These are phyloP conservation scores for Ceramica pisi DNA, from an alignment of 2,888 invertebrate species.

Conservation along the genomic window DNA sequence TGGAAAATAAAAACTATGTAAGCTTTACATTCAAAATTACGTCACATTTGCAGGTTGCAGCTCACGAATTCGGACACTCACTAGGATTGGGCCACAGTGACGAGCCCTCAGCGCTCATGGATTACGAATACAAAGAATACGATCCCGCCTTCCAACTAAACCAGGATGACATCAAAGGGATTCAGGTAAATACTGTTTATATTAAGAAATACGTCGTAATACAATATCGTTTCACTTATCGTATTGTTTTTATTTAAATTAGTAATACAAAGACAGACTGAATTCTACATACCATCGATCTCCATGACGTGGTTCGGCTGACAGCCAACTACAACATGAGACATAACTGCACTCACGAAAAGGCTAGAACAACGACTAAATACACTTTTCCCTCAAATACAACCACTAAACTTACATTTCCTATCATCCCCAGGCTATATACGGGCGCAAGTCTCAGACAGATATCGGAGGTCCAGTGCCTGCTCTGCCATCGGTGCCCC, in stretches of 20 bases:
- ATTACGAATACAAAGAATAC: slow-evolving; percentile 98
- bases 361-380: background rate
- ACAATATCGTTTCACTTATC: background rate
- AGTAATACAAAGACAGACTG: too few relatives aligned
- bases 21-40: slow-evolving; percentile 5
- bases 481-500: slow-evolving; percentile 76
- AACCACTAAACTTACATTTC: background rate
- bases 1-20: background rate
- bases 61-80: slow-evolving; percentile 99
- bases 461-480: slow-evolving; percentile 79
- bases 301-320: background rate
- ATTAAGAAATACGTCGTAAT: too few relatives aligned
- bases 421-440: slow-evolving; percentile 91
- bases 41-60: slow-evolving; percentile 93
- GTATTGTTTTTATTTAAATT: background rate
- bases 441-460: slow-evolving; percentile 92
- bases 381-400: too few relatives aligned
- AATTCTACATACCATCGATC: too few relatives aligned
- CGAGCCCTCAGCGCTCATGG: slow-evolving; percentile 97
- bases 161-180: slow-evolving; percentile 96
- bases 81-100: slow-evolving; percentile 98
- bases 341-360: slow-evolving; percentile 17
- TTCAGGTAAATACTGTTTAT: slow-evolving; percentile 90
- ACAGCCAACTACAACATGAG: background rate
- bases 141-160: slow-evolving; percentile 96